phyloP scores from a whole-genome alignment of 2,113 vertebrate species.

The Micronycteris hirsuta region DNA sequence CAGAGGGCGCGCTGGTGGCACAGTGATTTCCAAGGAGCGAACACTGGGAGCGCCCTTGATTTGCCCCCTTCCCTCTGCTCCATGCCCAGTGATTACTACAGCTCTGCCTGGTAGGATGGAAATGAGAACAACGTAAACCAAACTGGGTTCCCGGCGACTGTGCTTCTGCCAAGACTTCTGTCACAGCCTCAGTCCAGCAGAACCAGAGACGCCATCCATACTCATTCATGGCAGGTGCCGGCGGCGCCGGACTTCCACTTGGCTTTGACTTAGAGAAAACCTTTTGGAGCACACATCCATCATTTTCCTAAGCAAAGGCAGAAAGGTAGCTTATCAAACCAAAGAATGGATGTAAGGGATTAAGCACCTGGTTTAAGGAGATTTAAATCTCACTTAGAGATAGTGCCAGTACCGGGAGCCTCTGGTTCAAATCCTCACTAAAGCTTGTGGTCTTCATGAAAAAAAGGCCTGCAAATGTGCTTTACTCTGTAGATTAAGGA shows the following conservation, averaged over 20 bases:
- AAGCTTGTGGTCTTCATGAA: conserved; percentile 16
- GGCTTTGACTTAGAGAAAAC: conserved; percentile 10
- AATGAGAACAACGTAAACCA: not conserved
- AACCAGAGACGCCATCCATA: not conserved
- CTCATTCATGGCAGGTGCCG: not conserved
- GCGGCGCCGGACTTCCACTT: not conserved
- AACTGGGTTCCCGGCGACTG: rapidly evolving
- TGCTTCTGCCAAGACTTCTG: rapidly evolving
- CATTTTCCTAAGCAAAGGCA: not conserved
- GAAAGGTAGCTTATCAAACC: conserved; percentile 51
- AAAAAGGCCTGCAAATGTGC: conserved; percentile 40
- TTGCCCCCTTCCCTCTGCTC: not conserved
- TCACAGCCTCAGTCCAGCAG: not conserved
- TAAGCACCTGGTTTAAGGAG: conserved; percentile 48
- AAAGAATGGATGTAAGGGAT: conserved; percentile 33
- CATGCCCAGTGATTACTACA: rapidly evolving
- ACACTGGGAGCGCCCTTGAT: not conserved
- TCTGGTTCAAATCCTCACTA: conserved; percentile 49
- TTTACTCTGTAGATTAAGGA: not conserved
- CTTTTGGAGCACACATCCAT: not conserved
- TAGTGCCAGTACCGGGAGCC: conserved; percentile 26
- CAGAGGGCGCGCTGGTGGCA: not conserved
- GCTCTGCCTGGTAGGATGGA: rapidly evolving
- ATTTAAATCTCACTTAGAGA: conserved; percentile 43
- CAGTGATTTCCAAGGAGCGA: not conserved